phyloP scores from a whole-genome alignment of 2,888 invertebrate species.

The Ophraella communa region DNA sequence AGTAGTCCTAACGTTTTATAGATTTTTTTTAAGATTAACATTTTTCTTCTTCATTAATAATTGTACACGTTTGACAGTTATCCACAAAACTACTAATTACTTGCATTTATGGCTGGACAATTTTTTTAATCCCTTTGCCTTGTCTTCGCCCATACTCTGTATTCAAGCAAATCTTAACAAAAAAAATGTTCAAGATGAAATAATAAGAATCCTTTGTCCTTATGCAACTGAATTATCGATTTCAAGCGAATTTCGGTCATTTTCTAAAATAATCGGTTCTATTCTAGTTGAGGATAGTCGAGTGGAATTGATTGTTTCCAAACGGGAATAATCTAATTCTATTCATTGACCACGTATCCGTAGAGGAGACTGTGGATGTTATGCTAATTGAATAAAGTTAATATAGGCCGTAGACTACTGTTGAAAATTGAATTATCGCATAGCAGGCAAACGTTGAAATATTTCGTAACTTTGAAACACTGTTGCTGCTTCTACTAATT shows the following conservation, averaged over 20 bases:
- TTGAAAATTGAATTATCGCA: slow-evolving; percentile 52
- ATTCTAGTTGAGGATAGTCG: not conserved
- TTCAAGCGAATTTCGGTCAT: not conserved
- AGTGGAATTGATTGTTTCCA: slow-evolving; percentile 17
- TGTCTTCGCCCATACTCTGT: no score
- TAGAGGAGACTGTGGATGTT: slow-evolving; percentile 45
- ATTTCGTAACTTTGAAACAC: slow-evolving; percentile 1
- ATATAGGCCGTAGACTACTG: slow-evolving; percentile 46
- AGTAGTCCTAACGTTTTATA: no score
- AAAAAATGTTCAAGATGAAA: no score
- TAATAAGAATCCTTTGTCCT: no score
- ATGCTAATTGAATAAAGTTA: slow-evolving; percentile 55
- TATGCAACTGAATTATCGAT: not conserved
- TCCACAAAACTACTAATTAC: no score
- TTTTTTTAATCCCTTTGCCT: no score
- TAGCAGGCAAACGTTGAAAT: slow-evolving; percentile 19
- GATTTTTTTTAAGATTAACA: no score
- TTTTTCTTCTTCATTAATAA: no score
- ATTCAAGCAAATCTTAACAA: no score
- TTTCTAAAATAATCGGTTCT: not conserved
- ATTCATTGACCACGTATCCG: slow-evolving; percentile 41
- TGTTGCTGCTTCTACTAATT: slow-evolving; percentile 7
- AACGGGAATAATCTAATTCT: slow-evolving; percentile 25
- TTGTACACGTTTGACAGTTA: no score
- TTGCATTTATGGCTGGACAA: no score